phyloP scores from a whole-genome alignment of 2,797 vertebrate species.

The Leptoclinus maculatus region DNA sequence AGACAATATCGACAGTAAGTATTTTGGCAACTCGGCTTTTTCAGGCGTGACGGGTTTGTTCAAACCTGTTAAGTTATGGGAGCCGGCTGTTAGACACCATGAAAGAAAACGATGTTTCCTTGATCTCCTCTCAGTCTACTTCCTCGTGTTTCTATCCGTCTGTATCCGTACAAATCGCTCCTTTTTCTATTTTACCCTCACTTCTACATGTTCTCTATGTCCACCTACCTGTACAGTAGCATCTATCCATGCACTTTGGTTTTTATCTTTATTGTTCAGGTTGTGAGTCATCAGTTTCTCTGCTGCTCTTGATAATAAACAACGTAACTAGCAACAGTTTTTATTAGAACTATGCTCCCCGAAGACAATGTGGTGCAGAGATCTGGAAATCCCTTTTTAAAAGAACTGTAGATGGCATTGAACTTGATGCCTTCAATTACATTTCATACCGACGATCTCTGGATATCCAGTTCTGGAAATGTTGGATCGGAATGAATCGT shows the following conservation, averaged over 20 bases:
- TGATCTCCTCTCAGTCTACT: conserved; percentile 42
- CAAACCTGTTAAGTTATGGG: conserved; percentile 50
- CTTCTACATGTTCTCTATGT: not conserved
- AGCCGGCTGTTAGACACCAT: conserved; percentile 45
- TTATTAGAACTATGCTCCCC: not conserved
- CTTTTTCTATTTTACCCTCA: not conserved
- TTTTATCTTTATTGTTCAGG: not conserved
- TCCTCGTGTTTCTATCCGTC: conserved; percentile 20
- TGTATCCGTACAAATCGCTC: conserved; percentile 20
- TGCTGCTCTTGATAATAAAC: not conserved
- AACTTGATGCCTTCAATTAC: not conserved
- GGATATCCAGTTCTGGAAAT: not conserved
- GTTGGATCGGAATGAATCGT: not conserved
- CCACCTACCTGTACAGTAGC: not conserved
- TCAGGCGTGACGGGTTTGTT: conserved; percentile 58
- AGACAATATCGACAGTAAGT: conserved; percentile 51
- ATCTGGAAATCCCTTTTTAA: conserved; percentile 8
- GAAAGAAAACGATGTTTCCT: conserved; percentile 43
- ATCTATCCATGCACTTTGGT: not conserved
- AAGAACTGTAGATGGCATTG: not conserved
- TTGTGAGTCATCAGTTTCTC: not conserved
- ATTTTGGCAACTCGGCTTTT: conserved; percentile 59
- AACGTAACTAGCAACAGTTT: not conserved
- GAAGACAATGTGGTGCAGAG: not conserved
- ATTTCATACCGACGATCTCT: not conserved